Evolutionary conservation across 2,113 vertebrate genomes (phyloP).

Genomic region (Aspiorhynchus laticeps): DNA sequence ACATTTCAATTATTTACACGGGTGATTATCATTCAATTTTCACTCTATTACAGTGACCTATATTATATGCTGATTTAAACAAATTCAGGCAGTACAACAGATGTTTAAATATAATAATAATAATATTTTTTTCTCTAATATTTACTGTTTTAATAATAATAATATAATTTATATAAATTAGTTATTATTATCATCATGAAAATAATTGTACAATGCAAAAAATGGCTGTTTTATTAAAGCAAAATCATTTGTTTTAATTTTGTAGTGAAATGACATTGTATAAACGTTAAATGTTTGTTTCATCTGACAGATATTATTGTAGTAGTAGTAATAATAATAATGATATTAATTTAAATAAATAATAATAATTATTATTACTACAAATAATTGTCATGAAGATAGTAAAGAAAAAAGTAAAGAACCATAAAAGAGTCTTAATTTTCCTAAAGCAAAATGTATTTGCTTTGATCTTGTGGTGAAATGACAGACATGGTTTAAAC

Average conservation of each 20-base stretch:
- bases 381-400: neutral
- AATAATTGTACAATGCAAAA: neutral
- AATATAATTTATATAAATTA: neutral
- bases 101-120: neutral
- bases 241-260: too few species aligned
- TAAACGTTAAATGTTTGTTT: too few species aligned
- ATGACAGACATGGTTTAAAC: neutral
- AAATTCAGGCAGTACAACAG: neutral
- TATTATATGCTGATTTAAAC: neutral
- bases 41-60: neutral
- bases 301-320: too few species aligned
- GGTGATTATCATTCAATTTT: neutral
- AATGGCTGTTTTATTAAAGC: too few species aligned
- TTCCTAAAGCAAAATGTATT: neutral
- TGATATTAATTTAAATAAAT: too few species aligned
- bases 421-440: neutral
- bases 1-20: neutral
- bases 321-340: neutral
- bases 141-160: neutral
- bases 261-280: too few species aligned
- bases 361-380: too few species aligned
- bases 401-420: neutral
- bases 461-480: neutral
- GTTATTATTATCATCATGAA: neutral
- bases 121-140: too few species aligned